Evolutionary conservation across 2,888 invertebrate genomes (phyloP).

Genomic region (Plagodis pulveraria): DNA sequence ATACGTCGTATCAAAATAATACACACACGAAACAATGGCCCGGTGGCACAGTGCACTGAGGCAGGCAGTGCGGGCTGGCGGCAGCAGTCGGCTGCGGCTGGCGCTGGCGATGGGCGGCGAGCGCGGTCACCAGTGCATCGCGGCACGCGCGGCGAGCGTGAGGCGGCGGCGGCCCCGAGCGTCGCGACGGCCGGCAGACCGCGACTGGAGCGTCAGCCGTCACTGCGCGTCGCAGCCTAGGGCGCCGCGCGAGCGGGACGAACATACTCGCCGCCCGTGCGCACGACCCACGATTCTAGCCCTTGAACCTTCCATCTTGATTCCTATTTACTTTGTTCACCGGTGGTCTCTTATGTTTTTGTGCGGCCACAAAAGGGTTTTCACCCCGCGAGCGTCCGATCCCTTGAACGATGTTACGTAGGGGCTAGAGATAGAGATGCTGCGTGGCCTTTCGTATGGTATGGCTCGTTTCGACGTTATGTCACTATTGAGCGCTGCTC

Average conservation of each 20-base stretch:
- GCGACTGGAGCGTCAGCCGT: constrained; percentile 82
- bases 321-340: constrained; percentile 72
- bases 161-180: constrained; percentile 73
- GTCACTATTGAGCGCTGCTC: constrained; percentile 78
- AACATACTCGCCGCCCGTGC: constrained; percentile 63
- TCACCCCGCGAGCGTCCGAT: constrained; percentile 73
- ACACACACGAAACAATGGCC: constrained; percentile 67
- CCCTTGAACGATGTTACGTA: constrained; percentile 68
- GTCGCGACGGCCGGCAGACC: constrained; percentile 84
- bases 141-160: constrained; percentile 68
- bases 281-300: constrained; percentile 72
- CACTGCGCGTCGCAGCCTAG: constrained; percentile 79
- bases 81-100: constrained; percentile 33
- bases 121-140: constrained; percentile 70
- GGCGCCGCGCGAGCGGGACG: constrained; percentile 80
- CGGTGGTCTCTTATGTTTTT: constrained; percentile 71
- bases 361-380: constrained; percentile 75
- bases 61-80: constrained; percentile 8
- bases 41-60: constrained; percentile 67
- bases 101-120: constrained; percentile 11
- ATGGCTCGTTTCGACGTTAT: constrained; percentile 75
- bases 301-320: constrained; percentile 77
- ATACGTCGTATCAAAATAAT: constrained; percentile 46
- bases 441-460: constrained; percentile 75
- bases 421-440: constrained; percentile 79